These are phyloP conservation scores for Blastobasis adustella DNA, from an alignment of 2,888 invertebrate species.

Conservation along the genomic window DNA sequence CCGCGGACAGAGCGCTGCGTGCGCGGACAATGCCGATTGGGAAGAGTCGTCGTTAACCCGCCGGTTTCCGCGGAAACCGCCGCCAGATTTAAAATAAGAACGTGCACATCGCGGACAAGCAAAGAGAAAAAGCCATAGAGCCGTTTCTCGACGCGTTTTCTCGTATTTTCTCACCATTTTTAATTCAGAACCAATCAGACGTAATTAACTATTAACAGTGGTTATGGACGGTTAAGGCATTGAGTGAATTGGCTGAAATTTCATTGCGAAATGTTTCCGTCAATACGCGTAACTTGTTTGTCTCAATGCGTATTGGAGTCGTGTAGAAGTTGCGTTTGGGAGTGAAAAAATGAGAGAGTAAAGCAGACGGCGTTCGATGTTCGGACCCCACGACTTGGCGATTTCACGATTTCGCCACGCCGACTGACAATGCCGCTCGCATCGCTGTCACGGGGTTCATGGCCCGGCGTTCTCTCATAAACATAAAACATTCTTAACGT, in stretches of 20 bases:
- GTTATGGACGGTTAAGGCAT: neutral
- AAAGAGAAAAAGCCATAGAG: conserved; percentile 26
- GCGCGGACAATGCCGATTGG: conserved; percentile 53
- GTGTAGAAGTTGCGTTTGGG: too few species aligned
- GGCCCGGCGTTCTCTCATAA: conserved; percentile 54
- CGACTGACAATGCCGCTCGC: conserved; percentile 67
- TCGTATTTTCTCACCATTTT: too few species aligned
- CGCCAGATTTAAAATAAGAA: conserved; percentile 67
- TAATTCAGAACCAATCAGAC: too few species aligned
- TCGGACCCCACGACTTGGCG: conserved; percentile 53
- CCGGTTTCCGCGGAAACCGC: conserved; percentile 64
- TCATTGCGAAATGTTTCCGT: too few species aligned
- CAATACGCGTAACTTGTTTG: too few species aligned
- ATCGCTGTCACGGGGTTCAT: conserved; percentile 55
- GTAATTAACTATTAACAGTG: neutral
- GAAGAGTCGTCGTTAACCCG: conserved; percentile 68
- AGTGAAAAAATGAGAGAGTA: too few species aligned
- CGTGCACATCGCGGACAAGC: conserved; percentile 28
- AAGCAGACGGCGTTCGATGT: conserved; percentile 17
- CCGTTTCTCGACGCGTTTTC: conserved; percentile 10
- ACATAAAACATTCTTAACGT: conserved; percentile 50
- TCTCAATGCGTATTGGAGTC: too few species aligned
- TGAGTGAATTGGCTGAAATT: too few species aligned
- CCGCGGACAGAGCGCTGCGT: conserved; percentile 49
- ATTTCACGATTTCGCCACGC: conserved; percentile 70